phyloP scores from a whole-genome alignment of 2,888 invertebrate species.

The Crematogaster levior region DNA sequence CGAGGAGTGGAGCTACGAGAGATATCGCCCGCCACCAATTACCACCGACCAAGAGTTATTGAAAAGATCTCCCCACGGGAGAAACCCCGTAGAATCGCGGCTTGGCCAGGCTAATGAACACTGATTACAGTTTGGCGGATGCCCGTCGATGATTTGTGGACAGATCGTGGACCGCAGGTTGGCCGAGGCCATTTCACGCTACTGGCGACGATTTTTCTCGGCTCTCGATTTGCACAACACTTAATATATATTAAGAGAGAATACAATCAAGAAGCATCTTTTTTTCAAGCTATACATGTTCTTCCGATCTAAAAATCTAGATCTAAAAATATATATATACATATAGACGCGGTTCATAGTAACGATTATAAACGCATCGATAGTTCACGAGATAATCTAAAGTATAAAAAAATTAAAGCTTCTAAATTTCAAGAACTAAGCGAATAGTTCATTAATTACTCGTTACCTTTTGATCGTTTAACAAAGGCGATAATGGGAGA shows the following conservation, averaged over 20 bases:
- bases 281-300: not conserved
- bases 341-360: not conserved
- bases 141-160: slow-evolving; percentile 80
- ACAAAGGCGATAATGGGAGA: slow-evolving; percentile 1
- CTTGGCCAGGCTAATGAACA: slow-evolving; percentile 83
- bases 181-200: slow-evolving; percentile 3
- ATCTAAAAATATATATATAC: not conserved
- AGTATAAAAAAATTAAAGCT: not conserved
- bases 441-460: not conserved
- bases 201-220: slow-evolving; percentile 32
- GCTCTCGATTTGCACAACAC: slow-evolving; percentile 12
- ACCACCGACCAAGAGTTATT: slow-evolving; percentile 83
- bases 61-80: slow-evolving; percentile 83
- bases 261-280: not conserved
- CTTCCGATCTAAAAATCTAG: not conserved
- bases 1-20: slow-evolving; percentile 73
- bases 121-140: slow-evolving; percentile 82
- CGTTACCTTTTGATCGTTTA: slow-evolving; percentile 8
- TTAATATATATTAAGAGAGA: slow-evolving; percentile 13
- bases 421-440: not conserved
- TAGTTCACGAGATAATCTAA: not conserved
- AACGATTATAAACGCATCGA: not conserved
- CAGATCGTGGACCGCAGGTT: slow-evolving; percentile 49
- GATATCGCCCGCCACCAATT: slow-evolving; percentile 81
- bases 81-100: slow-evolving; percentile 77